Conservation (phyloP, 2,888 invertebrate genomes). For the Metalampra italica region DNA sequence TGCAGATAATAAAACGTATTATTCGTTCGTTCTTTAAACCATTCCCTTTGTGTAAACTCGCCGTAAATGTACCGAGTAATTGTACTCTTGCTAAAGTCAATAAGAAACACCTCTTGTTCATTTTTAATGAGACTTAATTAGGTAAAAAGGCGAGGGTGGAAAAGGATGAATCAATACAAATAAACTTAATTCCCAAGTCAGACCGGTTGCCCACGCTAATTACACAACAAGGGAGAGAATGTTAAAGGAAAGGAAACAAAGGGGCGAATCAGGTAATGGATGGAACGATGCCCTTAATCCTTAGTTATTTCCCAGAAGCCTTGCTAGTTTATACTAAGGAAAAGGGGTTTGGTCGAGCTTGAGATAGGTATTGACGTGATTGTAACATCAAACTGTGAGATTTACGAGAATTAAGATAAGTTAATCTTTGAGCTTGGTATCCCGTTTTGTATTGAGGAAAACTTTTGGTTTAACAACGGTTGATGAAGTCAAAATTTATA, state of each 20-base stretch:
- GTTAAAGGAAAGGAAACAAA: slow-evolving; percentile 25
- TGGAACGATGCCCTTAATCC: slow-evolving; percentile 26
- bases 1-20: too few relatives aligned
- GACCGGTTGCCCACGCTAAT: slow-evolving; percentile 11
- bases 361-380: background rate
- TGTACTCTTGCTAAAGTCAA: too few relatives aligned
- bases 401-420: background rate
- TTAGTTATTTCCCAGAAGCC: slow-evolving; percentile 21
- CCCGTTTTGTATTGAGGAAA: too few relatives aligned
- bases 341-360: slow-evolving; percentile 5
- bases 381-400: too few relatives aligned
- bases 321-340: slow-evolving; percentile 13
- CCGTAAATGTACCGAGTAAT: too few relatives aligned
- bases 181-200: slow-evolving; percentile 5
- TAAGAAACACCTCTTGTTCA: too few relatives aligned
- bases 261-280: slow-evolving; percentile 29
- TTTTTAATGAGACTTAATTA: too few relatives aligned
- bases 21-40: too few relatives aligned
- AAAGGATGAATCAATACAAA: slow-evolving; percentile 1
- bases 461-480: too few relatives aligned
- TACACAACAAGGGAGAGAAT: slow-evolving; percentile 18
- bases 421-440: background rate
- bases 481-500: too few relatives aligned
- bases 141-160: background rate
- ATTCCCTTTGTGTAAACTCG: too few relatives aligned